A percentile compares a stretch with the other conserved stretches of the same genome.
These are phyloP conservation scores for Battus philenor DNA, from an alignment of 1,140 invertebrate genomes.

Conservation along the genomic window DNA sequence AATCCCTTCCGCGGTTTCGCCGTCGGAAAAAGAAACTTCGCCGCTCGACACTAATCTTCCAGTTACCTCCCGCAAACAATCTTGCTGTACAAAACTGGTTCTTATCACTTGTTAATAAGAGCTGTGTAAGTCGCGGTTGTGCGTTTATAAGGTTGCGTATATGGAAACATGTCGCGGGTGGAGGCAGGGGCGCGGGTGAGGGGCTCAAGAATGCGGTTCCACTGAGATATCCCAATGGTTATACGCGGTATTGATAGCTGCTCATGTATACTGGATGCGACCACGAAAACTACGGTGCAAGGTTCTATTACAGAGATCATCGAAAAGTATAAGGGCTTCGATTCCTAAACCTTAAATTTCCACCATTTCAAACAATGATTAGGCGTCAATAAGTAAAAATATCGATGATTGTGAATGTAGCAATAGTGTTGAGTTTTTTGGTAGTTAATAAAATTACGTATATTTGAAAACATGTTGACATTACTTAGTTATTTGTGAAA, in stretches of 20 bases:
- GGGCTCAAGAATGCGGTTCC: slow-evolving; percentile 61
- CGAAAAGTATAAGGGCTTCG: no score
- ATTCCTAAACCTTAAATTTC: no score
- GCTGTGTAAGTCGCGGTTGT: slow-evolving; percentile 15
- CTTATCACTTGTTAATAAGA: slow-evolving; percentile 19
- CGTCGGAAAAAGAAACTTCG: slow-evolving; percentile 48
- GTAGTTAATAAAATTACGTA: not conserved
- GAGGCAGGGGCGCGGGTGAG: slow-evolving; percentile 35
- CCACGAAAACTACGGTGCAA: slow-evolving; percentile 29
- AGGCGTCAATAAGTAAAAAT: no score
- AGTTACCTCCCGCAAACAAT: no score
- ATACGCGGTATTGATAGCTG: slow-evolving; percentile 50
- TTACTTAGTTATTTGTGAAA: no score
- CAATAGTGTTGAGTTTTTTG: not conserved
- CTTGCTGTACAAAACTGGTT: slow-evolving; percentile 16
- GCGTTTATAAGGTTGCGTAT: slow-evolving; percentile 21
- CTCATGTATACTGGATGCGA: slow-evolving; percentile 44
- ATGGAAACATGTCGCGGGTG: slow-evolving; percentile 28
- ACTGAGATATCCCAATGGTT: slow-evolving; percentile 64
- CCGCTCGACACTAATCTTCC: slow-evolving; percentile 37
- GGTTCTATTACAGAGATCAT: slow-evolving; percentile 1
- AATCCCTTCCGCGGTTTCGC: slow-evolving; percentile 64
- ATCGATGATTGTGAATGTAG: no score
- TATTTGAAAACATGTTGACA: no score
- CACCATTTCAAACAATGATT: no score